These are phyloP conservation scores for Salpingus planirostris DNA, from an alignment of 2,888 invertebrate species.

Conservation along the genomic window DNA sequence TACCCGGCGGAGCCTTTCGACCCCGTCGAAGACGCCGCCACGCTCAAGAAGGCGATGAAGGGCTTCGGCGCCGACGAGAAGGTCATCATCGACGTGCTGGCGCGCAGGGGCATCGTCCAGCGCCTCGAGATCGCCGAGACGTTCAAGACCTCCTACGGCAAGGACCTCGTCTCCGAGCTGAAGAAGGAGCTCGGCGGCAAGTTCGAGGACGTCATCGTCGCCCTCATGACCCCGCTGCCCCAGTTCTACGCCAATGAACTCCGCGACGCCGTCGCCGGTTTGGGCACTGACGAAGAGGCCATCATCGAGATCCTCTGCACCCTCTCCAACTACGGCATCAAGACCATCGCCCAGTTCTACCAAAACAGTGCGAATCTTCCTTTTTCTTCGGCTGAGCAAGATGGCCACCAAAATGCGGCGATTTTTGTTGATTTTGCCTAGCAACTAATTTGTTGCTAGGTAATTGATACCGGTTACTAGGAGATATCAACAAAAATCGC, in stretches of 20 bases:
- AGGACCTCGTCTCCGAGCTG: constrained; percentile 68
- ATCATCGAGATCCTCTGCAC: constrained; percentile 91
- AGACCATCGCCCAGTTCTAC: constrained; percentile 76
- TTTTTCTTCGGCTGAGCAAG: constrained; percentile 23
- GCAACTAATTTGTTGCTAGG: no score
- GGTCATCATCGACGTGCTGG: constrained; percentile 82
- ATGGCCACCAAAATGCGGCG: no score
- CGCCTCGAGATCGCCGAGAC: constrained; percentile 82
- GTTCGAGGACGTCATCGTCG: constrained; percentile 83
- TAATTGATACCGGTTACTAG: no score
- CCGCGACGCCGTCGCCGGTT: constrained; percentile 75
- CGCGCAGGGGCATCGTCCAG: constrained; percentile 82
- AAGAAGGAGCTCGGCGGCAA: constrained; percentile 86
- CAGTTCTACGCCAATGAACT: constrained; percentile 88
- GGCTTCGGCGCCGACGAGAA: constrained; percentile 89
- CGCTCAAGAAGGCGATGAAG: constrained; percentile 85
- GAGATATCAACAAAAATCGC: no score
- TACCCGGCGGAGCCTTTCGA: constrained; percentile 82
- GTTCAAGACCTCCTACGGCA: constrained; percentile 88
- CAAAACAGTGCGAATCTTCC: constrained; percentile 71
- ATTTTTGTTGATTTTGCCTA: no score
- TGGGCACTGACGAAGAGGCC: constrained; percentile 85
- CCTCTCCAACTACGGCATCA: constrained; percentile 80
- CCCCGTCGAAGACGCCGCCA: constrained; percentile 73
- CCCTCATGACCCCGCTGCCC: constrained; percentile 80